These are phyloP conservation scores for Gadus chalcogrammus DNA, from an alignment of 2,113 vertebrate species.

Conservation along the genomic window DNA sequence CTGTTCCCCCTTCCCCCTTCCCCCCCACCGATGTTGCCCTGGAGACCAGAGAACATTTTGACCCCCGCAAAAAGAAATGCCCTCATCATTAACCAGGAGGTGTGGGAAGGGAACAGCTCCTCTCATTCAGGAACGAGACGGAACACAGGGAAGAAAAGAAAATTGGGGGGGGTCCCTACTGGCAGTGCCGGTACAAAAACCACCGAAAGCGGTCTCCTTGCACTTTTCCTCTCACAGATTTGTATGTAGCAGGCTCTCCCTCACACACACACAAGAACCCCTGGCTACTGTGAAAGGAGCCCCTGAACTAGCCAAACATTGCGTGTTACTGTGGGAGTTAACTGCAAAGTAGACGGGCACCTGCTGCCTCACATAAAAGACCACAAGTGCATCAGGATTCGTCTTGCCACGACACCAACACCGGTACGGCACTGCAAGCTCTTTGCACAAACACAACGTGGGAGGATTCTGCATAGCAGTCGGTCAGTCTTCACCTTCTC, in stretches of 20 bases:
- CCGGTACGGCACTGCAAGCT: not conserved
- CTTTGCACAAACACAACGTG: not conserved
- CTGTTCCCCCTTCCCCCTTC: too few species aligned
- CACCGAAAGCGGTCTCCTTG: slow-evolving; percentile 16
- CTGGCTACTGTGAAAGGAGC: slow-evolving; percentile 3
- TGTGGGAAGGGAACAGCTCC: slow-evolving; percentile 42
- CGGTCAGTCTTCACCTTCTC: not conserved
- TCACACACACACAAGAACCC: slow-evolving; percentile 1
- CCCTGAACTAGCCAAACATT: slow-evolving; percentile 35
- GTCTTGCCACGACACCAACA: slow-evolving; percentile 15
- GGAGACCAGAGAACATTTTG: slow-evolving; percentile 40
- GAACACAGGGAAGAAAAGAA: slow-evolving; percentile 27
- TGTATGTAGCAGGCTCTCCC: not conserved
- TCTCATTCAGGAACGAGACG: slow-evolving; percentile 32
- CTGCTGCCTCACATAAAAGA: slow-evolving; percentile 14
- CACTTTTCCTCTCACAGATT: not conserved
- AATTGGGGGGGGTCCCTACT: slow-evolving; percentile 6
- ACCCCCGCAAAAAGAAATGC: slow-evolving; percentile 22
- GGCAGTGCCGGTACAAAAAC: not conserved
- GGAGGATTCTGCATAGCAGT: not conserved
- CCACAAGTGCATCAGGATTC: slow-evolving; percentile 13
- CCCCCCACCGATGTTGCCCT: slow-evolving; percentile 40
- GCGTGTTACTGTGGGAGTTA: slow-evolving; percentile 26
- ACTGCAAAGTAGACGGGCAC: slow-evolving; percentile 3
- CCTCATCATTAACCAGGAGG: slow-evolving; percentile 33